phyloP scores from a whole-genome alignment of 2,888 invertebrate species.

The Lymantria monacha region DNA sequence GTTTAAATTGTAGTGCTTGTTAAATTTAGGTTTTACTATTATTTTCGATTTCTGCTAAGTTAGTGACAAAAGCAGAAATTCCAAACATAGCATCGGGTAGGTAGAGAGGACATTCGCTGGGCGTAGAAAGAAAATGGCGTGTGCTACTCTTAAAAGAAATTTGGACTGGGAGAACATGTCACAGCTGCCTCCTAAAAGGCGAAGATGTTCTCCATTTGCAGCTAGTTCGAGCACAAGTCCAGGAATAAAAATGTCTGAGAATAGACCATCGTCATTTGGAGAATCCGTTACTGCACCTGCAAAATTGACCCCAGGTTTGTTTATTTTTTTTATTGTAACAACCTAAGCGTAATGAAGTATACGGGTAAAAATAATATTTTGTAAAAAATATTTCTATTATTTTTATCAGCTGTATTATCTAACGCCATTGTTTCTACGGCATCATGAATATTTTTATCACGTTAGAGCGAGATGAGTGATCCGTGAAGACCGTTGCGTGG shows the following conservation, averaged over 20 bases:
- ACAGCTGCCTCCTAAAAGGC: conserved; percentile 92
- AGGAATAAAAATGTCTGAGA: conserved; percentile 77
- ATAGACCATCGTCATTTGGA: conserved; percentile 89
- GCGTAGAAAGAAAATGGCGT: conserved; percentile 94
- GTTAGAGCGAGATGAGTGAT: conserved; percentile 67
- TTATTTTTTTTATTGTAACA: conserved; percentile 46
- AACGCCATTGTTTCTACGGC: conserved; percentile 67
- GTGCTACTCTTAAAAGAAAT: conserved; percentile 97
- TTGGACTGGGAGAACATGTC: conserved; percentile 97
- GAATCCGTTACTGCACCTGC: conserved; percentile 87
- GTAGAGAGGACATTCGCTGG: conserved; percentile 77
- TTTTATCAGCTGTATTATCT: conserved; percentile 60
- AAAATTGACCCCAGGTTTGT: conserved; percentile 94
- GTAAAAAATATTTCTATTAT: conserved; percentile 7
- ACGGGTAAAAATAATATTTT: too few relatives aligned
- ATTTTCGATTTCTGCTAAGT: conserved; percentile 58
- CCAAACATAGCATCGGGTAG: conserved; percentile 51
- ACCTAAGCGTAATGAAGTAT: not conserved
- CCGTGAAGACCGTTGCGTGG: conserved; percentile 65
- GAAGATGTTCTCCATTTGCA: conserved; percentile 95
- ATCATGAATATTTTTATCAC: conserved; percentile 73
- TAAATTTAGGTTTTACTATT: conserved; percentile 49
- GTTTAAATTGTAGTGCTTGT: conserved; percentile 52
- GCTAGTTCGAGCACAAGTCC: conserved; percentile 80
- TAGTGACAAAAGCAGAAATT: conserved; percentile 55